phyloP scores from a whole-genome alignment of 1,140 invertebrate species.

The Aricia agestis region DNA sequence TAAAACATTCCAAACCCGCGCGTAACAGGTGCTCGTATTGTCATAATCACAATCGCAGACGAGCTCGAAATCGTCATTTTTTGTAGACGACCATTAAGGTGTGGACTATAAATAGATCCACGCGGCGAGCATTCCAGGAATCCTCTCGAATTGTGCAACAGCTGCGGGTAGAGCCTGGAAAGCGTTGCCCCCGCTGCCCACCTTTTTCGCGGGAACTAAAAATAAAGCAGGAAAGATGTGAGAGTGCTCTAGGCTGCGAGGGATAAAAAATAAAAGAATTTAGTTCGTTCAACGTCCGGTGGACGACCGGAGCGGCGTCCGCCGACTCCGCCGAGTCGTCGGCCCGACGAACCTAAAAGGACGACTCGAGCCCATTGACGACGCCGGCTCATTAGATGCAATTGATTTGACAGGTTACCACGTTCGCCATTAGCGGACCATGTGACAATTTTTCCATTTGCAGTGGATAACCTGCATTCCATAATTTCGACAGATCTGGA shows the following conservation, averaged over 20 bases:
- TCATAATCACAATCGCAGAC: conserved; percentile 6
- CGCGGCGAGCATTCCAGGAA: conserved; percentile 51
- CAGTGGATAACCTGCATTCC: too few relatives aligned
- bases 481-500: too few relatives aligned
- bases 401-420: conserved; percentile 31
- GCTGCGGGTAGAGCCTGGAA: conserved; percentile 63
- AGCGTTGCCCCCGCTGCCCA: conserved; percentile 57
- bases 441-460: too few relatives aligned
- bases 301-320: conserved; percentile 47
- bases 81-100: background rate
- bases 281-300: conserved; percentile 57
- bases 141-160: conserved; percentile 68
- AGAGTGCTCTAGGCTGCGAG: conserved; percentile 57
- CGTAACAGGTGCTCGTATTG: background rate
- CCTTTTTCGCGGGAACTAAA: conserved; percentile 65
- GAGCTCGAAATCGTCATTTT: background rate
- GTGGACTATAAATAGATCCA: conserved; percentile 46
- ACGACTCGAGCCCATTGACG: conserved; percentile 50
- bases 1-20: background rate
- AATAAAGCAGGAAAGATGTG: conserved; percentile 66
- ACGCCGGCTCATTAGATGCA: conserved; percentile 48
- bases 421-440: too few relatives aligned
- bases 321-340: conserved; percentile 39
- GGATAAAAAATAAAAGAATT: conserved; percentile 58
- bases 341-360: conserved; percentile 50